Base-by-base conservation (phyloP, 2,797 vertebrate species). In the Trematomus bernacchii region DNA sequence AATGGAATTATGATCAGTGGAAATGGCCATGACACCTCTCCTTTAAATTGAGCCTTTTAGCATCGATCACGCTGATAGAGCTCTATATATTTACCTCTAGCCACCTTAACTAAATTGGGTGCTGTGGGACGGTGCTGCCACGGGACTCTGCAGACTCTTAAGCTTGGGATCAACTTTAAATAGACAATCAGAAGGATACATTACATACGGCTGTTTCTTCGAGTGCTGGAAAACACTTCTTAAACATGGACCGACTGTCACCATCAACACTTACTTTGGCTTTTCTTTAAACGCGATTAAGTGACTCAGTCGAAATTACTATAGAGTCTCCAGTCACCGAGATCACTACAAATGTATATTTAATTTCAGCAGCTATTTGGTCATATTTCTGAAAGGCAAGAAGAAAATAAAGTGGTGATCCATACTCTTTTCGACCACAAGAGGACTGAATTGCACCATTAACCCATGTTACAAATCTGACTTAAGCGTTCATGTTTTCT, bases 41-140 rank as follows among this genome's bases (percentile, higher is more conserved):
- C 4, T 27, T n/a, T 12, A 33, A 0, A 2, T 14, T 33, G 44
- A 43, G 4, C 15, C 1, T n/a, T 21, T 8, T 9, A 10, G 46
- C 50, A 37, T 40, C 18, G 3, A 6, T 50, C 33, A 3, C 18
- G 4, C 9, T 50, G 23, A 3, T 1, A 23, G 33, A n/a, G n/a
- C n/a, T n/a, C n/a, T 21, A 83, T 23, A 18, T 16, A 88, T 83
- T 94, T 90, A 92, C 91, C 89, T 94, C 93, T 91, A 93, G 91
- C 93, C 93, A 92, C 93, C 86, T 94, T 90, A 81, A 91, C 58
- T 64, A 93, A 92, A 93, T 77, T 94, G 57, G 89, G 84, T 14
- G 83, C 85, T n/a, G 91, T 91, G 58, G 89, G 91, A 88, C 89
- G 90, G 50, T 87, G 87, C 77, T 91, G 92, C 76, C 82, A 85